A percentile compares a stretch with the other conserved stretches of the same genome.
Conservation (phyloP, 2,888 invertebrate species). For the Phania funesta region DNA sequence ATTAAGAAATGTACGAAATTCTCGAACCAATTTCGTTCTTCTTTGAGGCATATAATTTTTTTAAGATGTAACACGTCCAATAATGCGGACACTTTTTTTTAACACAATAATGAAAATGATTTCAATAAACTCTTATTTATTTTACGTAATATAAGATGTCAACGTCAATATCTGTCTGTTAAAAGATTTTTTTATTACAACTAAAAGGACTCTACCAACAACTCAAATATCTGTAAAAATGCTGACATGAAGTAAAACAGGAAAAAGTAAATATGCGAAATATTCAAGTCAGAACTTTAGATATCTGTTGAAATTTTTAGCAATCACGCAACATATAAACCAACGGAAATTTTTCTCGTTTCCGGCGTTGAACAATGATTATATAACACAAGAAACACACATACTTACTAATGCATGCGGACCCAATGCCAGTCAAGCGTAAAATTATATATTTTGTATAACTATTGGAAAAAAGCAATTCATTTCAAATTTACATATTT, state of each 20-base stretch:
- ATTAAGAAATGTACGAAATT: too few species aligned
- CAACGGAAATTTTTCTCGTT: conserved; percentile 64
- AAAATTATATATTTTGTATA: conserved; percentile 18
- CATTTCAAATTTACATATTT: too few species aligned
- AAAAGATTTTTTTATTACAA: conserved; percentile 23
- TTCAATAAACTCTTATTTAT: conserved; percentile 33
- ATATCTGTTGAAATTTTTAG: conserved; percentile 5
- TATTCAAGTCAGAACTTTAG: neutral
- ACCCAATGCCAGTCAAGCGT: neutral
- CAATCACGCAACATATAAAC: conserved; percentile 37
- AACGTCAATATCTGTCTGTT: conserved; percentile 33
- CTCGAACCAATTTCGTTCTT: too few species aligned
- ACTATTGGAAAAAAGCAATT: too few species aligned
- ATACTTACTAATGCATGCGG: neutral
- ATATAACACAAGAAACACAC: conserved; percentile 21
- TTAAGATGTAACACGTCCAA: too few species aligned
- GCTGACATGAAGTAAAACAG: neutral
- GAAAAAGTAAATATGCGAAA: neutral
- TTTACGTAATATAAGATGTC: conserved; percentile 35
- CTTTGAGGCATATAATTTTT: too few species aligned
- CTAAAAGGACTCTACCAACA: neutral
- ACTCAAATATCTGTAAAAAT: neutral
- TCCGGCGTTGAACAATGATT: conserved; percentile 58
- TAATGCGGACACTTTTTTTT: too few species aligned
- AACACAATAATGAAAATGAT: too few species aligned